Base-by-base conservation (phyloP, 2,797 vertebrate species). In the Rhinoraja longicauda region DNA sequence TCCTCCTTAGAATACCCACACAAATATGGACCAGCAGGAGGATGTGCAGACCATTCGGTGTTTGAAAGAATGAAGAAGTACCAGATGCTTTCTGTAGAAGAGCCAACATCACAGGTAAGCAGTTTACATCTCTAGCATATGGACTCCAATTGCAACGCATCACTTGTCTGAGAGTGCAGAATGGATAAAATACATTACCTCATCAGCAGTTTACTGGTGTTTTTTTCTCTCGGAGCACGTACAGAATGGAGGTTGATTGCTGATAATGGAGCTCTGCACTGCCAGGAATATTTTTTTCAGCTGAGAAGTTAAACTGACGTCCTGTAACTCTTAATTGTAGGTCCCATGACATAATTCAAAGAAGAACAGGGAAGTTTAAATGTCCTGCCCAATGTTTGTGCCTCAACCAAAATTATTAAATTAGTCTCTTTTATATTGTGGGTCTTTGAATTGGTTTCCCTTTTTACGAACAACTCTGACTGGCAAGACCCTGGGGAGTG, bases 41-140 rank as follows among this genome's bases (percentile, higher is more conserved):
- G 98, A 94, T 99, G 99, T 94, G 99, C 99, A 90, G 98, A 99
- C 96, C 97, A 97, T 95, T 97, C 98, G 0, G 98, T 99, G 90
- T 98, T 99, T 95, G 97, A 99, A 95, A 98, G 96, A 95, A 99
- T 99, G 99, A 98, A 94, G 95, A 97, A 96, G 93, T 99, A 97
- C 96, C 99, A 99, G 96, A 96, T 96, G 93, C 97, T 97, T 72
- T 97, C 96, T 93, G 94, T 95, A 94, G 95, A 96, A 93, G 96
- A 97, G 75, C 95, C 96, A 93, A 94, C 95, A 39, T 93, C 93
- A 93, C 95, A 97, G 97, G 99, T 98, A 96, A 95, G 96, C 59
- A 72, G 21, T 9, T 39, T 26, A 7, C 9, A 53, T 53, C 24
- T 92, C 6, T 36, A 62, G 6, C 36, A 15, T 45, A 0, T 24